Evolutionary conservation across 2,888 invertebrate genomes (phyloP), one percentile per base, ranked within the genome.

Genomic region (Macroteleia sp.): DNA sequence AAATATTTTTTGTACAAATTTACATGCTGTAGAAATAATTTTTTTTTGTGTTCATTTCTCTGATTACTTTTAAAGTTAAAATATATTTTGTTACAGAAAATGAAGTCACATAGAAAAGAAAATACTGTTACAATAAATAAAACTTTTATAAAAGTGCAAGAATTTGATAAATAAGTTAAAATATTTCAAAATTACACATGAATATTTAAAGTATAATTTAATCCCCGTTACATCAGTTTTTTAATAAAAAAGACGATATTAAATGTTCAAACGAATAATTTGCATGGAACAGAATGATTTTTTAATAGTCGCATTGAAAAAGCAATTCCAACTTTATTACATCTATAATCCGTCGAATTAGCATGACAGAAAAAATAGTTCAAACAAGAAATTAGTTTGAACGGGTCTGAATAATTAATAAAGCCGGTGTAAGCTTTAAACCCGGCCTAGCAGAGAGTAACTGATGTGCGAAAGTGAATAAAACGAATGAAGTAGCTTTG

Each of bases 381-480:
- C 20, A 42, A 10, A 30, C 30, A 30, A 48, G 48, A 71, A 54
- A 71, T 56, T 41, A 57, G 28, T 64, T 50, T 14, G 36, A 64
- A 39, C 12, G 3, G 34, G 8, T 36, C 54, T 22, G 50, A 66
- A 59, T 66, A 30, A 59, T 59, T 59, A 67, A 74, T 56, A 74
- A 50, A 64, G 78, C 48, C 54, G 41, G 57, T 36, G 79, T 70
- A 80, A 83, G 83, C 82, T 86, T 85, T 71, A 83, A 87, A 83
- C 82, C 82, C 83, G 84, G 79, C 82, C 86, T 88, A 89, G 90
- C 86, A 86, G 84, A 83, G 84, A 83, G 85, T 88, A 88, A 90
- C 90, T 88, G 89, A 90, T 89, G 90, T 88, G 89, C 88, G 88
- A 90, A 90, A 89, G 88, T 88, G 88, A 86, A 85, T 84, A 84